Percentiles rank a stretch among this genome's conserved stretches.
Evolutionary conservation across 2,797 vertebrate species (phyloP).

Genomic region (Epinephelus malabaricus): DNA sequence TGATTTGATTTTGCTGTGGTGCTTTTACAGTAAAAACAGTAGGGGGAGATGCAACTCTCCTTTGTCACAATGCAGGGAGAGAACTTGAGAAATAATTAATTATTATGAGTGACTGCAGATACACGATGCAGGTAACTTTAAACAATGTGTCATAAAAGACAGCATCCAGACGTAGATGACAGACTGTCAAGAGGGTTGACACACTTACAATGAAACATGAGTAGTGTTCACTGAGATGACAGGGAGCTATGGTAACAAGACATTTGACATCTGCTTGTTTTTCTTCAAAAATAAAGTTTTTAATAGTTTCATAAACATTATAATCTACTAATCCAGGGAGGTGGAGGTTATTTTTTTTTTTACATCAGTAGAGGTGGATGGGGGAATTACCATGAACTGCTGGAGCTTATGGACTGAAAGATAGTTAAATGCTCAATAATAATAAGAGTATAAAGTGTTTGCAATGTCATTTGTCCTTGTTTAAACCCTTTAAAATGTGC

Average conservation of each 20-base stretch:
- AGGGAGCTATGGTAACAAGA: constrained; percentile 16
- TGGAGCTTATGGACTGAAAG: not conserved
- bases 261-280: constrained; percentile 12
- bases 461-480: not conserved
- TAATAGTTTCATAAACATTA: not conserved
- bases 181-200: constrained; percentile 34
- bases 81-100: constrained; percentile 44
- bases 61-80: constrained; percentile 28
- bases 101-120: constrained; percentile 44
- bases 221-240: constrained; percentile 28
- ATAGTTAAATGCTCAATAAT: not conserved
- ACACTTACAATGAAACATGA: constrained; percentile 33
- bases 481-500: constrained; percentile 9
- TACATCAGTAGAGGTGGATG: not conserved
- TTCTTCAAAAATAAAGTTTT: constrained; percentile 17
- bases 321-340: not conserved
- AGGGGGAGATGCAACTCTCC: constrained; percentile 80
- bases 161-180: constrained; percentile 35
- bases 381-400: not conserved
- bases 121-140: constrained; percentile 38
- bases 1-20: constrained; percentile 16
- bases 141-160: constrained; percentile 51
- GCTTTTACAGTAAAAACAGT: constrained; percentile 66
- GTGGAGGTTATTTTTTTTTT: constrained; percentile 2
- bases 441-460: not conserved